Percentiles rank a stretch among this genome's conserved stretches.
Evolutionary conservation across 2,888 invertebrate species (phyloP).

Genomic region (Odontocerum albicorne): DNA sequence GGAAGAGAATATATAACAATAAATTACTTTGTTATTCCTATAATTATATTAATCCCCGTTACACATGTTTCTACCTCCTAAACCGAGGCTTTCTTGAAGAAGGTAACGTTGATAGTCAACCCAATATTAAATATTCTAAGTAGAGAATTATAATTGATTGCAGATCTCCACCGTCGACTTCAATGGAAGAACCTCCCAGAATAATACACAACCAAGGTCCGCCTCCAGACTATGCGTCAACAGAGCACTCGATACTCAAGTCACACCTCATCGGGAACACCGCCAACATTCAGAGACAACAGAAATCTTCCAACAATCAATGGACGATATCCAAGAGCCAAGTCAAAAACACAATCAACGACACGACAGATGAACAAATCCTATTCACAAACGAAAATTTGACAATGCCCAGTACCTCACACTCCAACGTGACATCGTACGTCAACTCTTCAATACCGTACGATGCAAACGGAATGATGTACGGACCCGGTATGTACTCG

Average conservation of each 20-base stretch:
- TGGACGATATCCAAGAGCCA: constrained; percentile 58
- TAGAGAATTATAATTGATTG: too few species aligned
- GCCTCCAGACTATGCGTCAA: constrained; percentile 46
- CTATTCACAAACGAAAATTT: constrained; percentile 54
- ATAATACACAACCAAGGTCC: constrained; percentile 19
- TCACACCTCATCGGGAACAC: constrained; percentile 46
- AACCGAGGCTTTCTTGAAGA: too few species aligned
- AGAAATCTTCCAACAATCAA: constrained; percentile 47
- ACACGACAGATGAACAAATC: constrained; percentile 52
- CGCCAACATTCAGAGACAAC: constrained; percentile 40
- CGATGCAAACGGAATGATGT: constrained; percentile 48
- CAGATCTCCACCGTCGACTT: constrained; percentile 45
- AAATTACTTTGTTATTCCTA: too few species aligned
- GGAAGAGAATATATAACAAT: too few species aligned
- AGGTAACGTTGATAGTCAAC: too few species aligned
- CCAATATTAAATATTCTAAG: too few species aligned
- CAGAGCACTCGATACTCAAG: constrained; percentile 54
- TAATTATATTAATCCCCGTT: too few species aligned
- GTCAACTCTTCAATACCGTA: constrained; percentile 42
- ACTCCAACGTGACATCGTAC: constrained; percentile 10
- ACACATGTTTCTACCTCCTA: too few species aligned
- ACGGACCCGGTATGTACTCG: constrained; percentile 48
- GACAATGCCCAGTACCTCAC: constrained; percentile 38
- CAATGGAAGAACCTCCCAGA: constrained; percentile 43
- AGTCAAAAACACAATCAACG: constrained; percentile 29